These are phyloP conservation scores for Drosophila funebris DNA, from an alignment of 1,140 invertebrate genomes.

Conservation along the genomic window DNA sequence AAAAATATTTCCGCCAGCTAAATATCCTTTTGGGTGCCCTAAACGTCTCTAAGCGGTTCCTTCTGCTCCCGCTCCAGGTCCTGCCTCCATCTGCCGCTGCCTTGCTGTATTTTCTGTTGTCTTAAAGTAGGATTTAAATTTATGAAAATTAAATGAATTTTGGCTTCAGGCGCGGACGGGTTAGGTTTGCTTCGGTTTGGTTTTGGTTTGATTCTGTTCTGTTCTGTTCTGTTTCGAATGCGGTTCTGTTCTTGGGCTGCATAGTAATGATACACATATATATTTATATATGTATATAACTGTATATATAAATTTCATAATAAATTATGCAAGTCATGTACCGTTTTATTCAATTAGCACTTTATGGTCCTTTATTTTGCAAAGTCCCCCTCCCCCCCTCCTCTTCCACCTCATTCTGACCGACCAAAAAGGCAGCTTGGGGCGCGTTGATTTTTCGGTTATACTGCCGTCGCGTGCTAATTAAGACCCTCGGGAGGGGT, in stretches of 20 bases:
- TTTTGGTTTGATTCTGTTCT: neutral
- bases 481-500: slow-evolving; percentile 67
- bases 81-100: neutral
- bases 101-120: slow-evolving; percentile 9
- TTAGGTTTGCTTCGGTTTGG: slow-evolving; percentile 23
- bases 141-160: slow-evolving; percentile 76
- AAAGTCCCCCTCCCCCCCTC: slow-evolving; percentile 8
- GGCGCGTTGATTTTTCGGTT: slow-evolving; percentile 80
- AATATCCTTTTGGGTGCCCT: slow-evolving; percentile 78
- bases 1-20: slow-evolving; percentile 81
- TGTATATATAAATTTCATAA: slow-evolving; percentile 53
- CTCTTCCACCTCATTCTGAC: neutral
- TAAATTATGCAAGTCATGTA: slow-evolving; percentile 82
- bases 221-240: slow-evolving; percentile 29
- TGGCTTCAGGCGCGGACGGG: slow-evolving; percentile 63
- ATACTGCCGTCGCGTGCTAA: slow-evolving; percentile 77
- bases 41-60: slow-evolving; percentile 53
- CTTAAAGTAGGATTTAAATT: slow-evolving; percentile 76
- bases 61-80: slow-evolving; percentile 20
- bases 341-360: slow-evolving; percentile 82
- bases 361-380: slow-evolving; percentile 80
- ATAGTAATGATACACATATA: slow-evolving; percentile 46
- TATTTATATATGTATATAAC: slow-evolving; percentile 8
- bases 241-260: slow-evolving; percentile 34
- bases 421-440: slow-evolving; percentile 31